Evolutionary conservation across 2,888 invertebrate species (phyloP).

Genomic region (Drosophila monieri): DNA sequence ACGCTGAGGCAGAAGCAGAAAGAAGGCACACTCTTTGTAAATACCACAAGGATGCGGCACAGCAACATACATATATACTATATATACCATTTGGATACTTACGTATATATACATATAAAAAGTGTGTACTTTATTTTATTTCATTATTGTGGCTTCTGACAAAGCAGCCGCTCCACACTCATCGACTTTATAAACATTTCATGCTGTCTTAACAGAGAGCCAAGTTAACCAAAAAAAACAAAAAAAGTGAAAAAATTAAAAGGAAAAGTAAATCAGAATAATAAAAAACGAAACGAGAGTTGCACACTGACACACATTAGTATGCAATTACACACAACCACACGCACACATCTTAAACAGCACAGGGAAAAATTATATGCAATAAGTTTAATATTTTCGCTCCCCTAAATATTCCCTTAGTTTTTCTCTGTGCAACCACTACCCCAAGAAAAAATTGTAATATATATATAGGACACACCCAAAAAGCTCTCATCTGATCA

Average conservation of each 20-base stretch:
- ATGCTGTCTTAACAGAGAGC: constrained; percentile 31
- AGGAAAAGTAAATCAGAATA: background rate
- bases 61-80: constrained; percentile 8
- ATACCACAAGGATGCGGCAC: constrained; percentile 54
- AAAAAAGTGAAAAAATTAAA: background rate
- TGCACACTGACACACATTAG: constrained; percentile 32
- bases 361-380: background rate
- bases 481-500: constrained; percentile 34
- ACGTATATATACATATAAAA: constrained; percentile 15
- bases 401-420: background rate
- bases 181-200: constrained; percentile 56
- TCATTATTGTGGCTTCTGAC: constrained; percentile 52
- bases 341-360: background rate
- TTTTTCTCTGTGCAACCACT: constrained; percentile 7
- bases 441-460: constrained; percentile 43
- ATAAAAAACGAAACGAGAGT: constrained; percentile 4
- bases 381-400: background rate
- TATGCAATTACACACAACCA: constrained; percentile 4
- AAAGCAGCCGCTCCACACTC: constrained; percentile 37
- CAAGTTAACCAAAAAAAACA: constrained; percentile 23
- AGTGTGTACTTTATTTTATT: constrained; percentile 57
- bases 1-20: constrained; percentile 2
- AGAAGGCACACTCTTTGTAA: constrained; percentile 48
- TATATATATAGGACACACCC: constrained; percentile 36
- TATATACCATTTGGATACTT: constrained; percentile 24